A percentile compares a stretch with the other conserved stretches of the same genome.
Evolutionary conservation across 1,140 invertebrate genomes (phyloP).

Genomic region (Anoplophora glabripennis): DNA sequence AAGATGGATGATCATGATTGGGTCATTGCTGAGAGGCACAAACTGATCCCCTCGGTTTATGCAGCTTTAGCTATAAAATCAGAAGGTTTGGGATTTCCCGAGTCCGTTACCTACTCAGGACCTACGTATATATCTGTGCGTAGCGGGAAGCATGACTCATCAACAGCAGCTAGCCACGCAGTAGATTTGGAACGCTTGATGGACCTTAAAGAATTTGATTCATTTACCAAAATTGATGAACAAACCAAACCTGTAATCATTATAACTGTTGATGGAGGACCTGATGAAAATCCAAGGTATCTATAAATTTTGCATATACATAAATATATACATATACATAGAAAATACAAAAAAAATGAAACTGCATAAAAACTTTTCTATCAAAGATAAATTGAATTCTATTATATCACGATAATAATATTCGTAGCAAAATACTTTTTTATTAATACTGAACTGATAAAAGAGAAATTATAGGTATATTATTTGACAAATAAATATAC

Average conservation of each 20-base stretch:
- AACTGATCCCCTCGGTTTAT: slow-evolving; percentile 39
- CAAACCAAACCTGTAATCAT: slow-evolving; percentile 10
- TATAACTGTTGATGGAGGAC: background rate
- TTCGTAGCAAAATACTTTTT: no score
- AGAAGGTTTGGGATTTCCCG: background rate
- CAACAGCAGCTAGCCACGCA: slow-evolving; percentile 15
- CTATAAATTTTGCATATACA: no score
- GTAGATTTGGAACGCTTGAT: slow-evolving; percentile 8
- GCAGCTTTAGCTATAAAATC: background rate
- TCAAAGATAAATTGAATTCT: no score
- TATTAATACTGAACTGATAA: no score
- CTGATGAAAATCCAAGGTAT: slow-evolving; percentile 1
- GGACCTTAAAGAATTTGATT: slow-evolving; percentile 1
- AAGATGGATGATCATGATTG: slow-evolving; percentile 47
- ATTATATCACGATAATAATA: no score
- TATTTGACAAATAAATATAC: no score
- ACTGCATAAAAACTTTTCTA: no score
- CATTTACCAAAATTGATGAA: slow-evolving; percentile 4
- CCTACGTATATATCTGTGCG: background rate
- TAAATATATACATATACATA: no score
- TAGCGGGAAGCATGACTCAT: background rate
- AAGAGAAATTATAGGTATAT: no score
- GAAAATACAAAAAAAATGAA: no score
- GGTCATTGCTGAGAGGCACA: slow-evolving; percentile 46
- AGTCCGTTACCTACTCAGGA: background rate